Evolutionary conservation across 2,888 invertebrate species (phyloP), one percentile per base, ranked within the genome.

Genomic region (Caenorhabditis macrosperma): DNA sequence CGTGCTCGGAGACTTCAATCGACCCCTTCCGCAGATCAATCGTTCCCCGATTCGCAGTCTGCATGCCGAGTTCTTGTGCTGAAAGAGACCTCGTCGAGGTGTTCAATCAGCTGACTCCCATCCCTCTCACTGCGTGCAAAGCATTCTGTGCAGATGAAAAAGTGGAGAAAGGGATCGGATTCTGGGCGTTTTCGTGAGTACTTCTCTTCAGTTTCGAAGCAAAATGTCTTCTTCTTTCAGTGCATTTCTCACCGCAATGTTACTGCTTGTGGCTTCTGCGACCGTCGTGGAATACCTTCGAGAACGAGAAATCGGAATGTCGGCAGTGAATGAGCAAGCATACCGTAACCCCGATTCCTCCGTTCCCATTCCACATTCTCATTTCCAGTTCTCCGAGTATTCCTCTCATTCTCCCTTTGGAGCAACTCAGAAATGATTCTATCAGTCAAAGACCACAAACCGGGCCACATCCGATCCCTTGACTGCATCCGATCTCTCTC

Each of bases 401-500:
- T 82, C 1, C 66, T 79, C 22, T 55, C 72, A 9, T 82, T 82
- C 24, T 82, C 82, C 10, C 20, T 82, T 12, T 82, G 79, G 79
- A 82, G 68, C 41, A 82, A 82, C 59, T 67, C 78, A 0, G 68
- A 64, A 10, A 35, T 72, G 12, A 64, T 82, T 20, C 52, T 82
- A 7, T 71, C 71, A 24, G 76, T 78, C 1, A 64, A 46, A 38
- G 75, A 75, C n/a, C 71, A 68, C 24, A 69, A 69, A 52, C 75
- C 68, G 6, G 82, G 79, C 35, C 76, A 82, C 20, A 84, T 86
- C 60, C 63, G 69, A 9, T 81, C 81, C 6, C 44, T 86, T 7
- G 77, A 86, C 54, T 85, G 84, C 26, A 80, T 86, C 17, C 74
- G 85, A 1, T 63, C 83, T 59, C 72, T 86, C 26, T 85, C 86